These are phyloP conservation scores for Periphyllus acericola DNA, from an alignment of 2,888 invertebrate genomes.

Conservation along the genomic window DNA sequence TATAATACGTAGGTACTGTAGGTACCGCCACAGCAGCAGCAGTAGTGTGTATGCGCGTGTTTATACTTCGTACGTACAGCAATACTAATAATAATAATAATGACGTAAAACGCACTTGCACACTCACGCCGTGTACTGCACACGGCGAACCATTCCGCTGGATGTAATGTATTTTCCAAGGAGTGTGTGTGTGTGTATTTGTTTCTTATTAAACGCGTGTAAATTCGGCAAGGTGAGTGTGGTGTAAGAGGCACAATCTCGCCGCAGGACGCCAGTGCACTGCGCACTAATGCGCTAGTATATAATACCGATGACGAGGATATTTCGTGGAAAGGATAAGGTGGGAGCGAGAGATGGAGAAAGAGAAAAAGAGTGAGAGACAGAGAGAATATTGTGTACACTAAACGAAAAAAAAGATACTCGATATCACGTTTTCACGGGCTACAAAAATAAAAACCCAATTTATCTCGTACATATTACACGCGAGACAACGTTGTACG, in stretches of 20 bases:
- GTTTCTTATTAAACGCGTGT: conserved; percentile 1
- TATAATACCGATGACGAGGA: neutral
- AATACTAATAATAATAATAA: conserved; percentile 28
- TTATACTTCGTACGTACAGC: neutral
- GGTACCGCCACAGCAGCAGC: neutral
- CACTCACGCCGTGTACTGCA: no score
- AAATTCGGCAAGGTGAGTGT: neutral
- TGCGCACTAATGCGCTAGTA: neutral
- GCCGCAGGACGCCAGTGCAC: conserved; percentile 28
- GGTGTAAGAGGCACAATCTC: neutral
- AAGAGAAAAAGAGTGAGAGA: neutral
- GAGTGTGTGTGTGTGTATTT: neutral
- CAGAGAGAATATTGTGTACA: neutral
- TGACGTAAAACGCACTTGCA: neutral
- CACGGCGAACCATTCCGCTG: neutral
- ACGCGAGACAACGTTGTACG: no score
- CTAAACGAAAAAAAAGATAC: neutral
- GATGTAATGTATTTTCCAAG: neutral
- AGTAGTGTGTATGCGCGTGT: neutral
- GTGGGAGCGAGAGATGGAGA: neutral
- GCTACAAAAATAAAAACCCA: no score
- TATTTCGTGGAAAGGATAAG: neutral
- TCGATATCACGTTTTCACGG: neutral
- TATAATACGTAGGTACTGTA: neutral
- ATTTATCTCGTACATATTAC: no score